phyloP scores from a whole-genome alignment of 2,888 invertebrate species.

The Caenorhabditis imperialis region DNA sequence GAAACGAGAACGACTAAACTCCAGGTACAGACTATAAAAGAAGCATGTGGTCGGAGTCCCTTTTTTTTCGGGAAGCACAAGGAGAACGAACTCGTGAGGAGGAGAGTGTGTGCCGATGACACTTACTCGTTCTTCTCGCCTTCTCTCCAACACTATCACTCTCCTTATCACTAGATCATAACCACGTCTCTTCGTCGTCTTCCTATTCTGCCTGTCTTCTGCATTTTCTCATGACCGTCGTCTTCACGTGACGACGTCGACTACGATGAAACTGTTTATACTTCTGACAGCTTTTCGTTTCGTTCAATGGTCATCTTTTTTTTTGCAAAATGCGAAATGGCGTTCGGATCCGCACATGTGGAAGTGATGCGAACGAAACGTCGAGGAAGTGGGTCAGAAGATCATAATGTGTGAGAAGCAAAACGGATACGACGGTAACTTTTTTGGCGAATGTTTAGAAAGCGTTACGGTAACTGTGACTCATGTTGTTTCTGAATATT shows the following conservation, averaged over 20 bases:
- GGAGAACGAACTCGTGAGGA: constrained; percentile 23
- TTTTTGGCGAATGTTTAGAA: no score
- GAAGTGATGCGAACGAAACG: no score
- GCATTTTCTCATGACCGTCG: constrained; percentile 37
- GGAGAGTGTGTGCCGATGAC: constrained; percentile 8
- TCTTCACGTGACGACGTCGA: constrained; percentile 29
- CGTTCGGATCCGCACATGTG: no score
- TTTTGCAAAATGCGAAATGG: no score
- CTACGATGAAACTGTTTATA: no score
- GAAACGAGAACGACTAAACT: constrained; percentile 26
- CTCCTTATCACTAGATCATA: constrained; percentile 35
- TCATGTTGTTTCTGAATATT: no score
- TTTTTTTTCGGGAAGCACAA: background rate
- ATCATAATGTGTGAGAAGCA: no score
- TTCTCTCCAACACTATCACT: constrained; percentile 14
- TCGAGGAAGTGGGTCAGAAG: no score
- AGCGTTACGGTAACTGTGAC: no score
- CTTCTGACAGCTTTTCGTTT: no score
- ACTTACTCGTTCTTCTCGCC: constrained; percentile 31
- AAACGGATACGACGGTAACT: no score
- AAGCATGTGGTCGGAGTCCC: constrained; percentile 16
- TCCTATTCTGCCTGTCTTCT: constrained; percentile 25
- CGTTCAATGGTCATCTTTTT: no score
- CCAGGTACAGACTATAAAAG: constrained; percentile 35
- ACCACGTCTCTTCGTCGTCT: constrained; percentile 21